Evolutionary conservation across 2,888 invertebrate species (phyloP).

Genomic region (Patella ulyssiponensis): DNA sequence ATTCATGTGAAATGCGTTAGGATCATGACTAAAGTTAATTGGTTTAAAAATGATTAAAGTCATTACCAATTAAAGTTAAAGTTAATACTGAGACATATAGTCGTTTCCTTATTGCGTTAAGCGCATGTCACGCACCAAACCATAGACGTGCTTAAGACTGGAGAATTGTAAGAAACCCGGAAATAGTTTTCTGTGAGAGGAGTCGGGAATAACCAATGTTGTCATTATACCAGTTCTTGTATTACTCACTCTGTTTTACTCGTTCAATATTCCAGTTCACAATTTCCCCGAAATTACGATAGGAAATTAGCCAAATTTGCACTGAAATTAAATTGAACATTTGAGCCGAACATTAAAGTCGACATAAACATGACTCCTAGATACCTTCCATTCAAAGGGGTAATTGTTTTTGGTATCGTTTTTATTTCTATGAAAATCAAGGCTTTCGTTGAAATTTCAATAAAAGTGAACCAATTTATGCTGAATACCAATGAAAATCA

Average conservation of each 20-base stretch:
- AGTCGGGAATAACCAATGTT: background rate
- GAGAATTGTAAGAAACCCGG: background rate
- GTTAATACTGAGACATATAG: background rate
- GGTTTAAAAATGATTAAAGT: too few species aligned
- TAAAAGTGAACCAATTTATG: too few species aligned
- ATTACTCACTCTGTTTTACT: background rate
- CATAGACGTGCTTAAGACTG: background rate
- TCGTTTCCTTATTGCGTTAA: background rate
- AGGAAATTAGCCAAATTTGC: background rate
- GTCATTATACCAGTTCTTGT: background rate
- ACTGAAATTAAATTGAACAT: background rate
- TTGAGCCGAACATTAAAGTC: background rate
- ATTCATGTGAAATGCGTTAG: too few species aligned
- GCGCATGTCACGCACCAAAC: conserved; percentile 10
- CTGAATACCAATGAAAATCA: too few species aligned
- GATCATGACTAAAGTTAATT: too few species aligned
- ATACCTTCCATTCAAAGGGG: too few species aligned
- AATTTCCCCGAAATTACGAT: background rate
- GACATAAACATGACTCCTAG: too few species aligned
- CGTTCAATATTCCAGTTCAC: background rate
- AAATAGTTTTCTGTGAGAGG: background rate
- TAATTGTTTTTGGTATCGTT: too few species aligned
- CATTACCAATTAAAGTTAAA: background rate
- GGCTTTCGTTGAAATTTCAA: too few species aligned
- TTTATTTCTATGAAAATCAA: too few species aligned